Evolutionary conservation across 2,888 invertebrate species (phyloP).

Genomic region (Dryobota labecula): DNA sequence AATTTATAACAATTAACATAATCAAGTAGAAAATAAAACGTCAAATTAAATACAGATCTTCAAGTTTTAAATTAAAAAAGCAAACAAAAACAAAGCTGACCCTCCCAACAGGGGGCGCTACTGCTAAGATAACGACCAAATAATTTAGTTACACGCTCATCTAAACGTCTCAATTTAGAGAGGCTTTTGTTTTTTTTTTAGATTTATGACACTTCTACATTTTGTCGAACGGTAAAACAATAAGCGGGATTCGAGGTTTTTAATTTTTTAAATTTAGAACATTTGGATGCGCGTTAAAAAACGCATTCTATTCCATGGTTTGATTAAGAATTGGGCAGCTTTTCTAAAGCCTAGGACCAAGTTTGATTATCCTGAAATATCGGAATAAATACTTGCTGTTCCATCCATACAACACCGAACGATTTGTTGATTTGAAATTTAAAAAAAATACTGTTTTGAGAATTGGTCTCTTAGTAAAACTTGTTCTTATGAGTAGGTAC

Average conservation of each 20-base stretch:
- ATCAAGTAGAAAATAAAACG: conserved; percentile 32
- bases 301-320: background rate
- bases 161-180: conserved; percentile 47
- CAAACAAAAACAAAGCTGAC: conserved; percentile 26
- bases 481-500: background rate
- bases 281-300: conserved; percentile 12
- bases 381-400: background rate
- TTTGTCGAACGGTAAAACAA: conserved; percentile 49
- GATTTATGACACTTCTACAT: conserved; percentile 62
- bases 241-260: background rate
- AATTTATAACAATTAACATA: conserved; percentile 3
- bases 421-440: too few relatives aligned
- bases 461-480: background rate
- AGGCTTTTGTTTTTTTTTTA: conserved; percentile 63
- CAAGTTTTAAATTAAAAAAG: conserved; percentile 15
- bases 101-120: conserved; percentile 74
- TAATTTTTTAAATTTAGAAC: conserved; percentile 13
- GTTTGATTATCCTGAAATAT: background rate
- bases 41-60: conserved; percentile 52
- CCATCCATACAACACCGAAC: too few relatives aligned
- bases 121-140: conserved; percentile 67
- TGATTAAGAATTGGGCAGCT: background rate
- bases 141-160: conserved; percentile 66
- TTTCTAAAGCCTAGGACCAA: background rate
- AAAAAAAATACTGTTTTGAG: too few relatives aligned